Evolutionary conservation across 1,140 invertebrate genomes (phyloP), one percentile per base, ranked within the genome.

Genomic region (Pissodes strobi): DNA sequence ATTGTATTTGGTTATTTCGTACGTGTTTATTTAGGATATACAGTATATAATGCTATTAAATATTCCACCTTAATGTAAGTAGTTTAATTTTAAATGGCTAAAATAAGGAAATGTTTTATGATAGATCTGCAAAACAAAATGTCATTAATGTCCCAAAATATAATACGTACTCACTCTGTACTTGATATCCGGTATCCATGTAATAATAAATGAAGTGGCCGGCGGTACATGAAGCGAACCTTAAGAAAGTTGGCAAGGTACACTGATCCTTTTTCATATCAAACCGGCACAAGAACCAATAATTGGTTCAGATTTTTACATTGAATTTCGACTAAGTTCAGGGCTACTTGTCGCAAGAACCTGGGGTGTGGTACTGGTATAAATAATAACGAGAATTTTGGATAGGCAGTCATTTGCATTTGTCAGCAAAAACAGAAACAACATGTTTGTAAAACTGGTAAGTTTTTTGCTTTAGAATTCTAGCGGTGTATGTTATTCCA

Each of bases 381-480:
- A 75, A 69, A 75, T 69, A 70, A 57, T 67, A 46, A 64, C 23
- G 68, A 65, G 68, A 72, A 65, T 75, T 74, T 69, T 66, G 63
- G 58, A 66, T 62, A 57, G 65, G 57, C 70, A 66, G 70, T 69
- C 72, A 67, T 74, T 69, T 72, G 65, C 68, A 71, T 67, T 68
- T 65, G 70, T 66, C 71, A 71, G 64, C 67, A 73, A 69, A 67
- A 68, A 57, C 52, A n/a, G 21, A 48, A 69, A 72, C 74, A 74
- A 76, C 72, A 76, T 76, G 75, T 75, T 75, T 72, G 74, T 76
- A 74, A 76, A 76, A 76, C 72, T 76, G 74, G 75, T 76, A 69
- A 75, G 74, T 74, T 25, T n/a, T n/a, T n/a, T n/a, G n/a, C n/a
- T n/a, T n/a, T 22, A n/a, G n/a, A n/a, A n/a, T n/a, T n/a, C n/a